A percentile compares a stretch with the other conserved stretches of the same genome.
These are phyloP conservation scores for Chroicocephalus ridibundus DNA, from an alignment of 2,113 vertebrate genomes.

Conservation along the genomic window DNA sequence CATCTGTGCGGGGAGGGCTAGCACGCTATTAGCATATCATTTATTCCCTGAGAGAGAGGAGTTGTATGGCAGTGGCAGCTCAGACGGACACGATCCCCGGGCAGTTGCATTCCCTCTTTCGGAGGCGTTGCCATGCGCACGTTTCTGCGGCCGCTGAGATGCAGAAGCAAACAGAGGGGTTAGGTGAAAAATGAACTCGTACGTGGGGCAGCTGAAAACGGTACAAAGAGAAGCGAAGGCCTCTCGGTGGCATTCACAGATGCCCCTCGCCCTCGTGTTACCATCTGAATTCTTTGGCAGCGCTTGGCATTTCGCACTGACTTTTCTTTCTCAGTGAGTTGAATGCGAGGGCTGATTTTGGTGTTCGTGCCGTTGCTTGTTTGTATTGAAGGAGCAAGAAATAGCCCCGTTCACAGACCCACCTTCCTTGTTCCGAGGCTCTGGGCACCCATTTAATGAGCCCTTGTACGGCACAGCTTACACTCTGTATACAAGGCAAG, in stretches of 20 bases:
- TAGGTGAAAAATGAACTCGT: background rate
- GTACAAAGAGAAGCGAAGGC: background rate
- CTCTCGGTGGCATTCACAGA: background rate
- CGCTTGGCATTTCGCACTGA: accelerated
- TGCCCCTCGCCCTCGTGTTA: background rate
- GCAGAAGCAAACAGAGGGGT: background rate
- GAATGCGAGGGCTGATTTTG: accelerated
- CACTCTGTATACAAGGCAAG: background rate
- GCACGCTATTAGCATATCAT: background rate
- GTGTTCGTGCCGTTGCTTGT: background rate
- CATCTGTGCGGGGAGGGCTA: background rate
- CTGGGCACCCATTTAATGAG: background rate
- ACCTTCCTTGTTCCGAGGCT: background rate
- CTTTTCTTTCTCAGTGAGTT: background rate
- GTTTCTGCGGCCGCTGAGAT: accelerated
- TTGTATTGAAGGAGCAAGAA: background rate
- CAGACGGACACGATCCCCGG: accelerated
- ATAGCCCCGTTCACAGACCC: background rate
- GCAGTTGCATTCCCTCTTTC: background rate
- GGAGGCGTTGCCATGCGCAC: accelerated
- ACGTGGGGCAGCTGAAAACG: background rate
- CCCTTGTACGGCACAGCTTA: background rate
- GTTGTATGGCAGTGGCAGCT: background rate
- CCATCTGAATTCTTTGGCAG: background rate
- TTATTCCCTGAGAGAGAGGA: background rate